phyloP scores from a whole-genome alignment of 1,140 invertebrate species.

The Notospermus geniculatus region DNA sequence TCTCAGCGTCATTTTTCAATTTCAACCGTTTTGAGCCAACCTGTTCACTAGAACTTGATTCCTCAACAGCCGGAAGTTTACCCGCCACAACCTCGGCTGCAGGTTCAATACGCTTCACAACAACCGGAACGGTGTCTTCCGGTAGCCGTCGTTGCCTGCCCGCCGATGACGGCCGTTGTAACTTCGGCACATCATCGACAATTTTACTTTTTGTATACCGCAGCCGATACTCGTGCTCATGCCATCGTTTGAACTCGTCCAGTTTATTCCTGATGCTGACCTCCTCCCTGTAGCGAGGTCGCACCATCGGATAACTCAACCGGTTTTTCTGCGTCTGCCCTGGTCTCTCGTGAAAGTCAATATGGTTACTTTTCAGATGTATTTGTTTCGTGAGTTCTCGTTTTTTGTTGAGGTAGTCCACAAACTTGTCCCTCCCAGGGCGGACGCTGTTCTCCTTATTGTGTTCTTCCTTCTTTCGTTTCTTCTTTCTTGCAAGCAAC shows the following conservation, averaged over 20 bases:
- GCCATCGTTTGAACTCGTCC: slow-evolving; percentile 38
- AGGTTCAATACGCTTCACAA: not conserved
- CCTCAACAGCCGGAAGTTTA: slow-evolving; percentile 28
- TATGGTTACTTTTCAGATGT: slow-evolving; percentile 33
- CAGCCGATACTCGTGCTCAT: slow-evolving; percentile 31
- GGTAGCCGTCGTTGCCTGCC: not conserved
- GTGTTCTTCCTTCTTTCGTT: too few species aligned
- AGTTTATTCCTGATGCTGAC: slow-evolving; percentile 39
- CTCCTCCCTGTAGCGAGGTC: slow-evolving; percentile 24
- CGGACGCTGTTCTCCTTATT: too few species aligned
- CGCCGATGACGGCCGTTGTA: not conserved
- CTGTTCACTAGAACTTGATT: slow-evolving; percentile 21
- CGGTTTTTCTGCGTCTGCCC: slow-evolving; percentile 21
- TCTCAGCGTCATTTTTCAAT: slow-evolving; percentile 8
- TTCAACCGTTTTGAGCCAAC: slow-evolving; percentile 23
- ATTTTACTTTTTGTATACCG: not conserved
- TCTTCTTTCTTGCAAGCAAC: too few species aligned
- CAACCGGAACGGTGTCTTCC: not conserved
- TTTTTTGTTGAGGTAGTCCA: not conserved
- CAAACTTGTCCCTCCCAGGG: not conserved
- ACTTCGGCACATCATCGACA: not conserved
- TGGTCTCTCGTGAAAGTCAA: slow-evolving; percentile 28
- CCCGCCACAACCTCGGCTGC: slow-evolving; percentile 14
- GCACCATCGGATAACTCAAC: slow-evolving; percentile 7
- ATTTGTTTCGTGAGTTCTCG: slow-evolving; percentile 17